Base-by-base conservation (phyloP, 2,888 invertebrate genomes). In the Eumacrocentrus americanus region DNA sequence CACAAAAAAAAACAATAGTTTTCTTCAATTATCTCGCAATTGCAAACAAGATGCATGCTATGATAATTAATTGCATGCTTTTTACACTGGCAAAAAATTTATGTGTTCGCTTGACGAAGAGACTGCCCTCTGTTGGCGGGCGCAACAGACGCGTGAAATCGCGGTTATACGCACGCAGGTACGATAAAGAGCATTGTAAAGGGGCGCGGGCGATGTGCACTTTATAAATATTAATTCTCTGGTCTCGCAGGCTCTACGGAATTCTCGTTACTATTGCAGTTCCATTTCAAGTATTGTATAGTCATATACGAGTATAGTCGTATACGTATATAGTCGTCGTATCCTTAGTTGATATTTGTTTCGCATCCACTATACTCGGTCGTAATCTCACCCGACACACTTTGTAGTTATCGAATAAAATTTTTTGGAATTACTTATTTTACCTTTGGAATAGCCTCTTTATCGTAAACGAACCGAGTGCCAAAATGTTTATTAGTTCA, bases 61-160 rank as follows among this genome's bases (percentile, higher is more conserved):
- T 46, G 29, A 59, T 63, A 67, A 70, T 71, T 73, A 67, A 70
- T 72, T 67, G 56, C 37, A 22, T 11, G 29, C 25, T 54, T 58
- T 62, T 63, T 57, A 23, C 22, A 35, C 29, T 22, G 16, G n/a
- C 46, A 7, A 14, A 22, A 23, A 22, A 46, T 52, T 25, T 44
- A 58, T 51, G 42, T 35, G 23, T n/a, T 22, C 35, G 14, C 16
- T 52, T 44, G n/a, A 52, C 20, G 37, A 35, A 3, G 25, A 23
- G 20, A 34, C 4, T 38, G 12, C 38, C 12, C 46, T 37, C n/a
- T 55, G 18, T 52, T 37, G 38, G 40, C 35, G 35, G 11, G 20
- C 11, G 47, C 7, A 20, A 25, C 53, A n/a, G 51, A 55, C 38
- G 60, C 59, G 60, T 58, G 37, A 61, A 66, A 65, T 63, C 59